Base-by-base conservation (phyloP, 2,113 vertebrate genomes). In the Pseudorasbora parva region DNA sequence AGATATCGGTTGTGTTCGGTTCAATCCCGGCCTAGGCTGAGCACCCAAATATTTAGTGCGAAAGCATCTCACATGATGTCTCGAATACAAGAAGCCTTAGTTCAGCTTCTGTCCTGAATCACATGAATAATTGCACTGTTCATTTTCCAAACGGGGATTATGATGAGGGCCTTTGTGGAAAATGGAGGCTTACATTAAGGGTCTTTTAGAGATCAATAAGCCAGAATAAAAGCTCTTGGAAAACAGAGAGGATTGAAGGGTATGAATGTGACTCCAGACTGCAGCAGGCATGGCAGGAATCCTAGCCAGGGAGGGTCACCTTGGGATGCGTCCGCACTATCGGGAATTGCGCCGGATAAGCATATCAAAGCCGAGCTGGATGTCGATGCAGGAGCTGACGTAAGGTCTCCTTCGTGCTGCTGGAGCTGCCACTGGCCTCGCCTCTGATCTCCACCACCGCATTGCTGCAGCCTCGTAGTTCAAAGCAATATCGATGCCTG, bases 81-180 rank as follows among this genome's bases (percentile, higher is more conserved):
- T 81, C 60, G 25, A 81, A 69, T 37, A 14, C 49, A 51, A 45
- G 76, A 30, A 30, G 76, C 41, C 25, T 47, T 57, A 84, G 62
- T 80, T 71, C 78, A 21, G 45, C 84, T 74, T 74, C 83, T 57
- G 43, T 74, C 80, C 73, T 14, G 30, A 77, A 80, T 88, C 80
- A 85, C 79, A 78, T 84, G 75, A 87, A 89, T 88, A 82, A 88
- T 86, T 85, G 84, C 79, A 80, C 84, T 83, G 82, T 86, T 89
- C 82, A 87, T 87, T 85, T 82, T 85, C 82, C 81, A 87, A 88
- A 87, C 78, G 62, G 74, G 83, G 86, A 88, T 89, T 88, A 88
- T 59, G 78, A 82, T 14, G 75, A 86, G 85, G 79, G 84, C 83
- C 82, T 86, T 86, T 84, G 84, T 84, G 82, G 87, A 84, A 88